Conservation (phyloP, 1,140 invertebrate species). For the Cephus cinctus region DNA sequence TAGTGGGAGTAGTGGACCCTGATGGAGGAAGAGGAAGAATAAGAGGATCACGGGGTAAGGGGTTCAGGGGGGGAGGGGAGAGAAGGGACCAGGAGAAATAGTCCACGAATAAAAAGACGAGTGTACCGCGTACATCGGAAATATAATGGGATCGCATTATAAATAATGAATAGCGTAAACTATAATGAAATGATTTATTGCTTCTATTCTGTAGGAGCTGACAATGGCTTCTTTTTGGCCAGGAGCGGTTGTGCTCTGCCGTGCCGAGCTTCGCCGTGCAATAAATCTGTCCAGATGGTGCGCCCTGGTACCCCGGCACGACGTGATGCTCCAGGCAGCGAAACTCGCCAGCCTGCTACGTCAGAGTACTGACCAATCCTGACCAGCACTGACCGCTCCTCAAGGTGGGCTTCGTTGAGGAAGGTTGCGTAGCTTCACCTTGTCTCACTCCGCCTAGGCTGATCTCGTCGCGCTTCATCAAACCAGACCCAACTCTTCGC, state of each 20-base stretch:
- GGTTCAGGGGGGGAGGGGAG: too few species aligned
- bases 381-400: conserved; percentile 25
- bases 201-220: conserved; percentile 6
- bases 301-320: conserved; percentile 6
- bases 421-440: conserved; percentile 5
- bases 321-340: conserved; percentile 7
- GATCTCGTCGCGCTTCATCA: too few species aligned
- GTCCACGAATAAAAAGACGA: too few species aligned
- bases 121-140: not conserved
- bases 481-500: too few species aligned
- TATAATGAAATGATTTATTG: conserved; percentile 29
- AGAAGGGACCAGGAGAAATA: too few species aligned
- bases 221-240: conserved; percentile 23
- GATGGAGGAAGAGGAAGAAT: too few species aligned
- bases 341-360: conserved; percentile 18
- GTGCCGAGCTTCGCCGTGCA: conserved; percentile 12
- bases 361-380: too few species aligned
- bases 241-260: conserved; percentile 7
- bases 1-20: too few species aligned
- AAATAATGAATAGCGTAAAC: conserved; percentile 27
- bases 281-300: conserved; percentile 32
- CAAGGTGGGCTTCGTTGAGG: conserved; percentile 16
- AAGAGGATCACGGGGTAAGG: too few species aligned
- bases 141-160: conserved; percentile 18
- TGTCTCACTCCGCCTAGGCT: not conserved